A percentile compares a stretch with the other conserved stretches of the same genome.
Conservation (phyloP, 2,113 vertebrate species). For the Sinocyclocheilus rhinocerous region DNA sequence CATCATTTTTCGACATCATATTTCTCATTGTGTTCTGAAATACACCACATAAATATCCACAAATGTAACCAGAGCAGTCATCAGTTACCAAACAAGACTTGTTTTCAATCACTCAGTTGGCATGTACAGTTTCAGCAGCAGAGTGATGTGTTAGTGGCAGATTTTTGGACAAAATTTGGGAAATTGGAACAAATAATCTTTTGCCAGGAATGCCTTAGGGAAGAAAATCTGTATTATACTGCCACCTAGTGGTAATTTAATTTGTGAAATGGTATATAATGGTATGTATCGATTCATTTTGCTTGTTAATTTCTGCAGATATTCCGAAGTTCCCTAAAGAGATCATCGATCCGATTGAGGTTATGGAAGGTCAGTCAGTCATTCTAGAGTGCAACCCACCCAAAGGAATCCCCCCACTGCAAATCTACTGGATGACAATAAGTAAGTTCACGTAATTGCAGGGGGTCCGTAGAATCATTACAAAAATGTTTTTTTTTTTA, state of each 20-base stretch:
- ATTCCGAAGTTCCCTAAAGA: conserved; percentile 96
- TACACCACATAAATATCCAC: conserved; percentile 60
- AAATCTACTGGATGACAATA: conserved; percentile 98
- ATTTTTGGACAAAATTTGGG: conserved; percentile 50
- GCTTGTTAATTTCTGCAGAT: conserved; percentile 68
- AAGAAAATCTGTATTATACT: conserved; percentile 33
- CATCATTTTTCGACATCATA: conserved; percentile 60
- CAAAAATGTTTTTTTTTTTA: too few relatives aligned
- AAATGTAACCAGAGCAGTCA: conserved; percentile 52
- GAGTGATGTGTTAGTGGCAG: conserved; percentile 58
- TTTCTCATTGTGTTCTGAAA: conserved; percentile 63
- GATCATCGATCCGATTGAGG: conserved; percentile 85
- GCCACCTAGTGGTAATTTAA: conserved; percentile 65
- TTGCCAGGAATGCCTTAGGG: conserved; percentile 36
- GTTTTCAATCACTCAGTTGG: conserved; percentile 54
- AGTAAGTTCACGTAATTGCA: too few relatives aligned
- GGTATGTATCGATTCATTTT: background rate
- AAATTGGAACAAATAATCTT: conserved; percentile 34
- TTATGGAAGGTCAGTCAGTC: conserved; percentile 88
- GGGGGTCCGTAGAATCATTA: too few relatives aligned
- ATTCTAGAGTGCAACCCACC: conserved; percentile 88
- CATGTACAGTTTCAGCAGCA: conserved; percentile 29
- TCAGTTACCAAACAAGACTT: conserved; percentile 51
- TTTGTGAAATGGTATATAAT: conserved; percentile 2
- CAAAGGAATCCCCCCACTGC: conserved; percentile 88